Conservation (phyloP, 1,140 invertebrate genomes). For the Drosophila neocordata region DNA sequence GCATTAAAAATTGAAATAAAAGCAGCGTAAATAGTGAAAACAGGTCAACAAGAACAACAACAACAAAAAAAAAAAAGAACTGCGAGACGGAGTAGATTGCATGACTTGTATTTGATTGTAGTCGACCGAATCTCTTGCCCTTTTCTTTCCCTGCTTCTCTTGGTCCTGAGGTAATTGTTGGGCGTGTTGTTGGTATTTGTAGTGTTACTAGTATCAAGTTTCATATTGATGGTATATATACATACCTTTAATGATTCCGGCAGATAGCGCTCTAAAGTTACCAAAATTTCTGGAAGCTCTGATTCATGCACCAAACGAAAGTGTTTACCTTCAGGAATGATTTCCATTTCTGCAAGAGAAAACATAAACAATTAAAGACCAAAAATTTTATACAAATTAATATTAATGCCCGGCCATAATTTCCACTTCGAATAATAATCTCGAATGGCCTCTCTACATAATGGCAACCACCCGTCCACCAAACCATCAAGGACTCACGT, state of each 20-base stretch:
- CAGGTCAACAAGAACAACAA: conserved; percentile 61
- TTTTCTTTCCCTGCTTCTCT: neutral
- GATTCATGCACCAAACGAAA: conserved; percentile 92
- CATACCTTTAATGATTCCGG: conserved; percentile 91
- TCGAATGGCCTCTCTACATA: conserved; percentile 13
- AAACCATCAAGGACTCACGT: conserved; percentile 41
- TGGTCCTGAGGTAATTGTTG: conserved; percentile 57
- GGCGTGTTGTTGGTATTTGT: conserved; percentile 33
- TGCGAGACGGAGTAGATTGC: conserved; percentile 50
- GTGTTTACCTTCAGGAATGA: conserved; percentile 91
- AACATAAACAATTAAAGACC: conserved; percentile 9
- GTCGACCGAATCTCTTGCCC: neutral
- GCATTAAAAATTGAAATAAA: conserved; percentile 69
- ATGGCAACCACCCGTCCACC: conserved; percentile 16
- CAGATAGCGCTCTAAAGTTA: conserved; percentile 89
- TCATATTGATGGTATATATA: conserved; percentile 10
- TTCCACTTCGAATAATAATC: conserved; percentile 29
- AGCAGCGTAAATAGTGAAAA: conserved; percentile 64
- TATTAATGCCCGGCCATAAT: conserved; percentile 5
- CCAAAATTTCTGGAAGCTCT: conserved; percentile 90
- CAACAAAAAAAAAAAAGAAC: conserved; percentile 1
- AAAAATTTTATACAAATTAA: conserved; percentile 13
- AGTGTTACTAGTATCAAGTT: neutral
- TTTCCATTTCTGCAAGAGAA: conserved; percentile 88
- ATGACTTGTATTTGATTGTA: conserved; percentile 59